phyloP scores from a whole-genome alignment of 2,888 invertebrate species.

The Fragum fragum region DNA sequence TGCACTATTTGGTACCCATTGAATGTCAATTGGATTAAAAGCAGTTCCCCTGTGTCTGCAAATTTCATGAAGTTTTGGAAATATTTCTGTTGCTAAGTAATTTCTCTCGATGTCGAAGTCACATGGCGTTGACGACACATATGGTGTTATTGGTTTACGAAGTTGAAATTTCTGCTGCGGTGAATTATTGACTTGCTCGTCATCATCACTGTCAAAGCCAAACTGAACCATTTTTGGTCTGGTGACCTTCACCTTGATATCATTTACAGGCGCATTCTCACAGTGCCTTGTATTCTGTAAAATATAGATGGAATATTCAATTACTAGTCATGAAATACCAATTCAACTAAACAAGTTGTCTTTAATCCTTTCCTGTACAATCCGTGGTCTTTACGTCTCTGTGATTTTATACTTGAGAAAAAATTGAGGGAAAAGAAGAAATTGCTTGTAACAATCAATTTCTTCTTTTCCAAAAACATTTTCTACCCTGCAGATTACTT shows the following conservation, averaged over 20 bases:
- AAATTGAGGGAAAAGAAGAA: no score
- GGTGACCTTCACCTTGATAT: neutral
- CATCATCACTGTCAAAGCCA: slow-evolving; percentile 66
- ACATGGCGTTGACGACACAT: slow-evolving; percentile 78
- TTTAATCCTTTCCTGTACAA: no score
- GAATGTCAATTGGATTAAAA: slow-evolving; percentile 82
- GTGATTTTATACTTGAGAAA: no score
- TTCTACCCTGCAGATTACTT: no score
- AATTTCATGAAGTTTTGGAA: slow-evolving; percentile 78
- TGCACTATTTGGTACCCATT: slow-evolving; percentile 77
- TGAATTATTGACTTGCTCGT: slow-evolving; percentile 46
- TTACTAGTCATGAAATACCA: no score
- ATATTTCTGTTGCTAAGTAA: slow-evolving; percentile 75
- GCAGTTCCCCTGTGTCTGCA: slow-evolving; percentile 79
- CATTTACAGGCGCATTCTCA: neutral
- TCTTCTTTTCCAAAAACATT: no score
- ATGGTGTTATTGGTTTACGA: slow-evolving; percentile 77
- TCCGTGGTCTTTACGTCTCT: no score
- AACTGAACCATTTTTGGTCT: slow-evolving; percentile 26
- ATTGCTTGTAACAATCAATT: no score
- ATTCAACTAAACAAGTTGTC: no score
- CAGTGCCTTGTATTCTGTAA: neutral
- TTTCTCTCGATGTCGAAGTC: slow-evolving; percentile 78
- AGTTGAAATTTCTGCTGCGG: slow-evolving; percentile 72
- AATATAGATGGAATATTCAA: neutral